phyloP scores from a whole-genome alignment of 1,140 invertebrate genomes.

The Orius laevigatus region DNA sequence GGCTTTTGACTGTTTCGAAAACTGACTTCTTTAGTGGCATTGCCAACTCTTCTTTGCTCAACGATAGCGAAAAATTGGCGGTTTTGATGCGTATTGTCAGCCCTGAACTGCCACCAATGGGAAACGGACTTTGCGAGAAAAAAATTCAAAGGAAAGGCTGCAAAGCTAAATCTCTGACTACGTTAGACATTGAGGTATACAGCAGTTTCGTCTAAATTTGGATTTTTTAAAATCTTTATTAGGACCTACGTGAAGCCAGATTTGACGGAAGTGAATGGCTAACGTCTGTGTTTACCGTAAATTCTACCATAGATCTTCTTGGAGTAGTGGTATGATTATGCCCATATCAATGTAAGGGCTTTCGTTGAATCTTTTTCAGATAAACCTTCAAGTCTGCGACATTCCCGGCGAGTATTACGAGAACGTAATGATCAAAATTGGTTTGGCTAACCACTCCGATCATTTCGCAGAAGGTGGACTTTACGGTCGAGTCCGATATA shows the following conservation, averaged over 20 bases:
- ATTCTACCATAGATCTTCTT: conserved; percentile 2
- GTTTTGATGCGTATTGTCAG: conserved; percentile 26
- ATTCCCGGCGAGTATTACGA: conserved; percentile 5
- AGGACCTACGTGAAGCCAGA: conserved; percentile 8
- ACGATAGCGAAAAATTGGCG: conserved; percentile 56
- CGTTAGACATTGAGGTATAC: conserved; percentile 8
- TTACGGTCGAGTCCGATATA: conserved; percentile 9
- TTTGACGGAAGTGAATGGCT: conserved; percentile 16
- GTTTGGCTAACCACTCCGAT: conserved; percentile 5
- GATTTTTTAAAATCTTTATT: background rate
- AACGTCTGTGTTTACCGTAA: conserved; percentile 10
- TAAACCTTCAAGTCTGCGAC: conserved; percentile 8
- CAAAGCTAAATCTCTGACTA: background rate
- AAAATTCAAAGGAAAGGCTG: conserved; percentile 8
- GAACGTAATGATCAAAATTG: conserved; percentile 14
- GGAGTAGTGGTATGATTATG: conserved; percentile 13
- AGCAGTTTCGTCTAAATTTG: background rate
- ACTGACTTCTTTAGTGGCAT: conserved; percentile 66
- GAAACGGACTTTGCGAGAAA: conserved; percentile 13
- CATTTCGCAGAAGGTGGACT: conserved; percentile 12
- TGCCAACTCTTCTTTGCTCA: conserved; percentile 48
- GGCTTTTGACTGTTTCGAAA: conserved; percentile 57
- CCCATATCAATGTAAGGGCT: background rate
- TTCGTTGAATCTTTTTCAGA: background rate
- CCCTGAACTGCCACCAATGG: conserved; percentile 5